Evolutionary conservation across 2,888 invertebrate genomes (phyloP).

Genomic region (Apomyelois bistriatella): DNA sequence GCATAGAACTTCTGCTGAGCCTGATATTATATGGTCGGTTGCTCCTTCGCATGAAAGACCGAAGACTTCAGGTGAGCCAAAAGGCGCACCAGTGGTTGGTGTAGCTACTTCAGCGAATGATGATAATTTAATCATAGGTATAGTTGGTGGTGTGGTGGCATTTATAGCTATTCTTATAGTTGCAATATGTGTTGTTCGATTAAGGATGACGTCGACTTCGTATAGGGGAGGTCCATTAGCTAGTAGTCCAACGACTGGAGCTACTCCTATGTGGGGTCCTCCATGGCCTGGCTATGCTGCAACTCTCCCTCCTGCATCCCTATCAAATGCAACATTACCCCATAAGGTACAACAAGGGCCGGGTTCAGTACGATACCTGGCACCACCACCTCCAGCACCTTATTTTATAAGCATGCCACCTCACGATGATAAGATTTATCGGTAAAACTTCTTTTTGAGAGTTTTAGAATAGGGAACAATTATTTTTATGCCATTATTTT

Average conservation of each 20-base stretch:
- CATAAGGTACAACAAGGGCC: slow-evolving; percentile 81
- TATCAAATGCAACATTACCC: slow-evolving; percentile 83
- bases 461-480: slow-evolving; percentile 11
- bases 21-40: slow-evolving; percentile 94
- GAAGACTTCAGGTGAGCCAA: slow-evolving; percentile 78
- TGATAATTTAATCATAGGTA: slow-evolving; percentile 96
- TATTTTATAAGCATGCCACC: slow-evolving; percentile 83
- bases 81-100: slow-evolving; percentile 78
- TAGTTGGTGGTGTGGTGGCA: slow-evolving; percentile 94
- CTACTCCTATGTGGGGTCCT: slow-evolving; percentile 80
- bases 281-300: slow-evolving; percentile 80
- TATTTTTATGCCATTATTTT: slow-evolving; percentile 20
- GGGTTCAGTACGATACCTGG: slow-evolving; percentile 75
- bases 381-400: slow-evolving; percentile 83
- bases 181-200: slow-evolving; percentile 91
- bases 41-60: slow-evolving; percentile 85
- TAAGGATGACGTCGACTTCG: slow-evolving; percentile 84
- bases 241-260: slow-evolving; percentile 80
- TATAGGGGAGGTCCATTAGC: slow-evolving; percentile 85
- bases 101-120: slow-evolving; percentile 87
- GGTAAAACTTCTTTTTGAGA: slow-evolving; percentile 51
- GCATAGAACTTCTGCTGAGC: slow-evolving; percentile 85
- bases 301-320: slow-evolving; percentile 79
- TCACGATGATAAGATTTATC: slow-evolving; percentile 83
- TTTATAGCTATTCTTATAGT: slow-evolving; percentile 94